Evolutionary conservation across 1,140 invertebrate genomes (phyloP).

Genomic region (Periplaneta americana): DNA sequence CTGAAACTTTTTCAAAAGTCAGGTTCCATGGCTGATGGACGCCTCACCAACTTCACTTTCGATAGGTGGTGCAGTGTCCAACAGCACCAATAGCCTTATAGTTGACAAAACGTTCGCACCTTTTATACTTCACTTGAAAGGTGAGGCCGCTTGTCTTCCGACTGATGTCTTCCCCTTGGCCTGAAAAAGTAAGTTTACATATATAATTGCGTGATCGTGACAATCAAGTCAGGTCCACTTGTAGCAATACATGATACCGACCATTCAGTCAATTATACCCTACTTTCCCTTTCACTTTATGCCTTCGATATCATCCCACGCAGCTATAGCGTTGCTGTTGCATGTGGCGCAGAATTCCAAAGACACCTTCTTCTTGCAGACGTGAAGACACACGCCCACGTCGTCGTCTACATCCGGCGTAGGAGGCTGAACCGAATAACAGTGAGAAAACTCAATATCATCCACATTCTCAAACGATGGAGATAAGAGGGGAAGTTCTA

Average conservation of each 20-base stretch:
- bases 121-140: neutral
- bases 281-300: neutral
- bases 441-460: neutral
- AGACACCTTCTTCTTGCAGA: conserved; percentile 44
- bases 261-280: neutral
- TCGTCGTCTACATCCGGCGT: conserved; percentile 21
- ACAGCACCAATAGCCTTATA: too few species aligned
- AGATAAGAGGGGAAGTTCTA: neutral
- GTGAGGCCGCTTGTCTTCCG: neutral
- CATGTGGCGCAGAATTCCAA: conserved; percentile 47
- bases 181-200: neutral
- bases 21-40: too few species aligned
- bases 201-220: neutral
- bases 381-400: conserved; percentile 45
- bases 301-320: neutral
- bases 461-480: neutral
- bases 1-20: too few species aligned
- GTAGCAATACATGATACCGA: neutral
- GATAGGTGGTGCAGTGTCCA: too few species aligned
- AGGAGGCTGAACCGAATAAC: neutral
- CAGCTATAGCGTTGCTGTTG: conserved; percentile 25
- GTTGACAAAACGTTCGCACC: too few species aligned
- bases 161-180: neutral
- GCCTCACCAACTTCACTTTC: too few species aligned
- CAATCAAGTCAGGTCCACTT: neutral